These are phyloP conservation scores for Hippolais icterina DNA, from an alignment of 2,113 vertebrate genomes.

Conservation along the genomic window DNA sequence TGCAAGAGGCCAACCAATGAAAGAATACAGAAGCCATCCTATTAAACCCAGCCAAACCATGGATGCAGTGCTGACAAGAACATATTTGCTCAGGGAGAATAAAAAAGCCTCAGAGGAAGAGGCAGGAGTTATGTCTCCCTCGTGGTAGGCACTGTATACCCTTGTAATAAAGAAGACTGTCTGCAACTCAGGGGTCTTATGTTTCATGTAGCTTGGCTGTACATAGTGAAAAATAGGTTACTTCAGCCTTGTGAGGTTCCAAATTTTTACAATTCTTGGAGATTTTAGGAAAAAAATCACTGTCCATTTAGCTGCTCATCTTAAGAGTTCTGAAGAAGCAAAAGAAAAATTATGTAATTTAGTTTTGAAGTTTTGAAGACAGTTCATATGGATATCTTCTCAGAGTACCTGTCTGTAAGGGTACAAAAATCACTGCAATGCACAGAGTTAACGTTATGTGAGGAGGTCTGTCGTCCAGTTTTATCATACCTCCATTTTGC, in stretches of 20 bases:
- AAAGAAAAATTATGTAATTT: neutral
- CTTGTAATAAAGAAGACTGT: constrained; percentile 38
- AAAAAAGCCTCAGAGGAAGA: constrained; percentile 53
- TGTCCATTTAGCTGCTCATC: neutral
- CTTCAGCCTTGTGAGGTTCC: neutral
- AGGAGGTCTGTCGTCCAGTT: neutral
- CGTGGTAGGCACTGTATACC: constrained; percentile 25
- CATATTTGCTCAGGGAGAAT: constrained; percentile 34
- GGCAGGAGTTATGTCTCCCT: constrained; percentile 39
- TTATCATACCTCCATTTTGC: neutral
- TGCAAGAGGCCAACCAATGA: neutral
- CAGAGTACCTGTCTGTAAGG: neutral
- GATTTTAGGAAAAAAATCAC: neutral
- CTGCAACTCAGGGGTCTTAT: neutral
- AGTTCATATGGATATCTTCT: neutral
- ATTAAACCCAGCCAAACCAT: constrained; percentile 9
- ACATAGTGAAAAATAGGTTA: neutral
- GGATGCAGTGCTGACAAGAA: constrained; percentile 42
- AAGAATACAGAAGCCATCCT: constrained; percentile 48
- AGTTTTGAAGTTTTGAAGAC: neutral
- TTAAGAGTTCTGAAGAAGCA: neutral
- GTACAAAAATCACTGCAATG: neutral
- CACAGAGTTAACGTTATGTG: accelerated
- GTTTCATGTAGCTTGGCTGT: neutral
- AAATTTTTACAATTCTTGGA: neutral